Evolutionary conservation across 2,888 invertebrate species (phyloP).

Genomic region (Chrysolina haemoptera): DNA sequence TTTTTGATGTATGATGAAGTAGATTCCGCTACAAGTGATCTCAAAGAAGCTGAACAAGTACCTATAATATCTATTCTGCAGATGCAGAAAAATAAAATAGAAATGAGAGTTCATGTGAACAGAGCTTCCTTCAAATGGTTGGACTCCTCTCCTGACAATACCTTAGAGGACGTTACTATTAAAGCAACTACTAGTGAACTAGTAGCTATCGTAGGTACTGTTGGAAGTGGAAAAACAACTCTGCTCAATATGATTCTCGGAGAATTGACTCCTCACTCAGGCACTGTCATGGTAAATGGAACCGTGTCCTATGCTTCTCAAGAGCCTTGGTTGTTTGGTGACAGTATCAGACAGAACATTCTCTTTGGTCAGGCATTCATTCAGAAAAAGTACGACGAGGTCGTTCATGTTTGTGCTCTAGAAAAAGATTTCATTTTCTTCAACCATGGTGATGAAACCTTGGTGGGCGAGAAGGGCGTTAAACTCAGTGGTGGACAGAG

Average conservation of each 20-base stretch:
- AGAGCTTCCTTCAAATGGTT: conserved; percentile 80
- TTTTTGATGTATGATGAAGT: conserved; percentile 68
- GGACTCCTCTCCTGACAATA: conserved; percentile 57
- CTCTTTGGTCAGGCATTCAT: conserved; percentile 86
- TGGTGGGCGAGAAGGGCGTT: conserved; percentile 83
- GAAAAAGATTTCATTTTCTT: conserved; percentile 81
- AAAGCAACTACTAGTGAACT: conserved; percentile 75
- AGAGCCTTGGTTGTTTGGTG: conserved; percentile 87
- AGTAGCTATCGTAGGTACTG: conserved; percentile 74
- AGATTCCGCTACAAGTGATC: neutral
- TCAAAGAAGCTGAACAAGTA: no score
- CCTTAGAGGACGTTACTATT: conserved; percentile 76
- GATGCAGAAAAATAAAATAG: neutral
- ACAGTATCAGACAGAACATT: conserved; percentile 92
- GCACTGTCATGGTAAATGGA: conserved; percentile 78
- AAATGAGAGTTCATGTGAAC: conserved; percentile 45
- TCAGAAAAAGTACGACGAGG: conserved; percentile 76
- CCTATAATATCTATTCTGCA: no score
- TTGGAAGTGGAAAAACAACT: conserved; percentile 76
- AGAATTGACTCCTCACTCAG: conserved; percentile 80
- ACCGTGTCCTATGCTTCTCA: conserved; percentile 84
- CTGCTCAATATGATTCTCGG: conserved; percentile 75
- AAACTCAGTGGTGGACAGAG: conserved; percentile 86
- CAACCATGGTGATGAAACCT: conserved; percentile 84
- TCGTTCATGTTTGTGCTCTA: conserved; percentile 79